phyloP scores from a whole-genome alignment of 2,113 vertebrate species.

The Athene noctua region DNA sequence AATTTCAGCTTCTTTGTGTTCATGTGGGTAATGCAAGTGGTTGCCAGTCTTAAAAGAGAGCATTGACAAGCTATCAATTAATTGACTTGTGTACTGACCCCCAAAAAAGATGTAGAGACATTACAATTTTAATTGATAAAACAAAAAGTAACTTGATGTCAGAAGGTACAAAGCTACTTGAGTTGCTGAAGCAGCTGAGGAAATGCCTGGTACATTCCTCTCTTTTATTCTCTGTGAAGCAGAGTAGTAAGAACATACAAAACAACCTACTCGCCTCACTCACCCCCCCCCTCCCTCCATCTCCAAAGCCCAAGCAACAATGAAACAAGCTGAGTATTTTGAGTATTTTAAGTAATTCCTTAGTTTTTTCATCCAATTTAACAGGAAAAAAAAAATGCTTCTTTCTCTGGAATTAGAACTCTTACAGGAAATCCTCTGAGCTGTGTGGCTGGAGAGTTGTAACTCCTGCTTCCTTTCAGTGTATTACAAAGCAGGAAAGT shows the following conservation, averaged over 20 bases:
- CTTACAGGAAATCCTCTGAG: neutral
- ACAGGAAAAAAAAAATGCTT: neutral
- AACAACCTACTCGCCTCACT: accelerated
- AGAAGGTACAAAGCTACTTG: neutral
- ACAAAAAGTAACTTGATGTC: neutral
- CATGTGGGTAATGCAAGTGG: neutral
- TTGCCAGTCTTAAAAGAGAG: neutral
- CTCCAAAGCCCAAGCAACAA: neutral
- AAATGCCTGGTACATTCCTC: neutral
- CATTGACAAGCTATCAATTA: neutral
- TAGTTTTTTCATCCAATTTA: neutral
- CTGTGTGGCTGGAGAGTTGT: neutral
- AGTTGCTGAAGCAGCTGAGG: neutral
- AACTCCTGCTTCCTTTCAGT: neutral
- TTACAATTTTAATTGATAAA: neutral
- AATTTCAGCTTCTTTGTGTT: neutral
- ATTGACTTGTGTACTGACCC: neutral
- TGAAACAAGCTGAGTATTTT: neutral
- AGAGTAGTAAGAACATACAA: neutral
- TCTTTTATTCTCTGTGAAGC: neutral
- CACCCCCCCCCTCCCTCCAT: no score
- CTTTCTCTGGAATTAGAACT: neutral
- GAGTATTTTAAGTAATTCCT: neutral
- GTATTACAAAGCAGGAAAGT: neutral
- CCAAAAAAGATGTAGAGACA: neutral